Percentiles rank a stretch among this genome's conserved stretches.
Conservation (phyloP, 2,888 invertebrate genomes). For the Apeira syringaria region DNA sequence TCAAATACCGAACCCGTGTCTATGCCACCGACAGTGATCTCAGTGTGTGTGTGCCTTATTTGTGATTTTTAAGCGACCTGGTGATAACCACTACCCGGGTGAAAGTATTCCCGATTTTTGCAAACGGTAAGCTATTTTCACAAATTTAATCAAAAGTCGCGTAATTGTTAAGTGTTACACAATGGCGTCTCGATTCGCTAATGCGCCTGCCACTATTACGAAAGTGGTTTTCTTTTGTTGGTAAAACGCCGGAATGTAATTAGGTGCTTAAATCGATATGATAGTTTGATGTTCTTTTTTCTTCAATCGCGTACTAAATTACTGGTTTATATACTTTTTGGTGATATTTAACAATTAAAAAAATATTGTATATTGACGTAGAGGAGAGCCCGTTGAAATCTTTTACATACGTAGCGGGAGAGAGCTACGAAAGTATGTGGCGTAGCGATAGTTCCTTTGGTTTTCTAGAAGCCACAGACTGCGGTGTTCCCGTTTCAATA, state of each 20-base stretch:
- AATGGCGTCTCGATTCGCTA: conserved; percentile 51
- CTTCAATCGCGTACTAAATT: neutral
- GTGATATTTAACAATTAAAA: conserved; percentile 27
- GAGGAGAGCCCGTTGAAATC: conserved; percentile 61
- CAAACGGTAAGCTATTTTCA: conserved; percentile 71
- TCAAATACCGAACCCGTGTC: conserved; percentile 52
- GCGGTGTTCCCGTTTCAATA: neutral
- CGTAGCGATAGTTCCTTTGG: conserved; percentile 32
- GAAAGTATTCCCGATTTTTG: conserved; percentile 40
- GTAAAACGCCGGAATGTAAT: conserved; percentile 23
- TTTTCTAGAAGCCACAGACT: conserved; percentile 35
- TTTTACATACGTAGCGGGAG: conserved; percentile 57
- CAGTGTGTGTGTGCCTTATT: conserved; percentile 69
- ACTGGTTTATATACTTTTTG: conserved; percentile 3
- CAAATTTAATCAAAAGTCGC: conserved; percentile 62
- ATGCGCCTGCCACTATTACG: conserved; percentile 47
- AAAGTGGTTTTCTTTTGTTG: conserved; percentile 37
- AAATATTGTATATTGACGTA: conserved; percentile 23
- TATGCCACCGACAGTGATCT: conserved; percentile 52
- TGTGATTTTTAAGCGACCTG: conserved; percentile 31
- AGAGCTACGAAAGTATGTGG: conserved; percentile 45
- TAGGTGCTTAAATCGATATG: conserved; percentile 18
- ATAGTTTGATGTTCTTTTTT: neutral
- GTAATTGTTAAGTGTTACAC: conserved; percentile 56
- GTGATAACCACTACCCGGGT: conserved; percentile 3